A percentile compares a stretch with the other conserved stretches of the same genome.
Conservation (phyloP, 1,140 invertebrate species). For the Drosophila serrata region DNA sequence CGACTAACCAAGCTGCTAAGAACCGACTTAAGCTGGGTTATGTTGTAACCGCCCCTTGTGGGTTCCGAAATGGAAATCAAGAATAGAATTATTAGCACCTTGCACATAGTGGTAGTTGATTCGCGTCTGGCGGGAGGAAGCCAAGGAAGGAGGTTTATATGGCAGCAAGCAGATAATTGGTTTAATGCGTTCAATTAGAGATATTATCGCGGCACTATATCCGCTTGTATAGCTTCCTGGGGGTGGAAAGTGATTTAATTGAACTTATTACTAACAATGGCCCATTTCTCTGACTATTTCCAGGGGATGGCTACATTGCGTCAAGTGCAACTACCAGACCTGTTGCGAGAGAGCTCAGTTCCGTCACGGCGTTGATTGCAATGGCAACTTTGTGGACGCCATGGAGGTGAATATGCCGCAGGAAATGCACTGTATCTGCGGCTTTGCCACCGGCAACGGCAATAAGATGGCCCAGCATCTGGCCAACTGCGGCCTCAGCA, state of each 20-base stretch:
- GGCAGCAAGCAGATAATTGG: constrained; percentile 32
- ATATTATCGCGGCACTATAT: constrained; percentile 30
- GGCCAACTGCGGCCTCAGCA: constrained; percentile 87
- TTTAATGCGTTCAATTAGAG: constrained; percentile 55
- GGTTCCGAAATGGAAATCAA: not conserved
- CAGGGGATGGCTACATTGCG: constrained; percentile 90
- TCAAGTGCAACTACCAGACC: constrained; percentile 91
- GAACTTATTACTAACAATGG: not conserved
- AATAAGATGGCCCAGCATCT: constrained; percentile 89
- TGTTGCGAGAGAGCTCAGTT: constrained; percentile 91
- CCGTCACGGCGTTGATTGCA: constrained; percentile 89
- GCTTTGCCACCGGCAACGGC: constrained; percentile 89
- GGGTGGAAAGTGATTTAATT: not conserved
- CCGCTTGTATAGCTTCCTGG: not conserved
- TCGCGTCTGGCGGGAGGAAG: not conserved
- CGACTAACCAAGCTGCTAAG: not conserved
- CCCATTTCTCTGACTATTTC: constrained; percentile 1
- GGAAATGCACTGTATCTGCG: constrained; percentile 91
- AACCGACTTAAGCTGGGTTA: constrained; percentile 35
- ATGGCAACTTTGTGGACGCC: constrained; percentile 85
- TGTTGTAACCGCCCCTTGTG: constrained; percentile 25
- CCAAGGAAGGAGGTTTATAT: not conserved
- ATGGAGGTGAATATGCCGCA: constrained; percentile 87
- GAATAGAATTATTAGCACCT: constrained; percentile 1
- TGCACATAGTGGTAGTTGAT: constrained; percentile 16